A percentile compares a stretch with the other conserved stretches of the same genome.
Evolutionary conservation across 2,888 invertebrate genomes (phyloP).

Genomic region (Pollenia griseotomentosa): DNA sequence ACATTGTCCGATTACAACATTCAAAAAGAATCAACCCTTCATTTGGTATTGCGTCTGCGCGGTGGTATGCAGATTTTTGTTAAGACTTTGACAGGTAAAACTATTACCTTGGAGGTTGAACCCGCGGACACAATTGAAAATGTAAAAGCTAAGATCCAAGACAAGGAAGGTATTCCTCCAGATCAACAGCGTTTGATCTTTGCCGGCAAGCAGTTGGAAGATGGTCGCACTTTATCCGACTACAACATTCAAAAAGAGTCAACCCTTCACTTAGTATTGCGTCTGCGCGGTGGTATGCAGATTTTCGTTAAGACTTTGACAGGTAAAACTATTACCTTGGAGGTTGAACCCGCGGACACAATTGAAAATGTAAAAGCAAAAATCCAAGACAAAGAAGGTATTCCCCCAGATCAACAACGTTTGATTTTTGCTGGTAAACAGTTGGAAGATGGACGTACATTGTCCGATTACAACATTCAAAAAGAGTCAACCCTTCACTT

Average conservation of each 20-base stretch:
- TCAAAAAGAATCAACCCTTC: conserved; percentile 80
- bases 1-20: conserved; percentile 81
- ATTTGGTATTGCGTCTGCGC: conserved; percentile 77
- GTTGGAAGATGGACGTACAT: conserved; percentile 74
- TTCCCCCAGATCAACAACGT: conserved; percentile 76
- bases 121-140: conserved; percentile 75
- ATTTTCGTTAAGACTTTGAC: conserved; percentile 75
- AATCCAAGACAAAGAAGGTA: conserved; percentile 76
- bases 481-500: conserved; percentile 75
- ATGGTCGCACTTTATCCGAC: conserved; percentile 74
- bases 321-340: conserved; percentile 75
- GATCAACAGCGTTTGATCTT: conserved; percentile 76
- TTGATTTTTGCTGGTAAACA: conserved; percentile 75
- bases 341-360: conserved; percentile 74
- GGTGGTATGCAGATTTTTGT: conserved; percentile 75
- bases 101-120: conserved; percentile 73
- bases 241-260: conserved; percentile 76
- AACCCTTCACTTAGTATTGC: conserved; percentile 74
- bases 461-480: conserved; percentile 75
- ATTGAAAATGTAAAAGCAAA: conserved; percentile 75
- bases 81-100: conserved; percentile 74
- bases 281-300: conserved; percentile 75
- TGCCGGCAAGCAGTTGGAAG: conserved; percentile 75
- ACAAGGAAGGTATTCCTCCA: conserved; percentile 76
- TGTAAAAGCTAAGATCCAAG: conserved; percentile 75